Evolutionary conservation across 1,140 invertebrate species (phyloP).

Genomic region (Chrysoperla carnea): DNA sequence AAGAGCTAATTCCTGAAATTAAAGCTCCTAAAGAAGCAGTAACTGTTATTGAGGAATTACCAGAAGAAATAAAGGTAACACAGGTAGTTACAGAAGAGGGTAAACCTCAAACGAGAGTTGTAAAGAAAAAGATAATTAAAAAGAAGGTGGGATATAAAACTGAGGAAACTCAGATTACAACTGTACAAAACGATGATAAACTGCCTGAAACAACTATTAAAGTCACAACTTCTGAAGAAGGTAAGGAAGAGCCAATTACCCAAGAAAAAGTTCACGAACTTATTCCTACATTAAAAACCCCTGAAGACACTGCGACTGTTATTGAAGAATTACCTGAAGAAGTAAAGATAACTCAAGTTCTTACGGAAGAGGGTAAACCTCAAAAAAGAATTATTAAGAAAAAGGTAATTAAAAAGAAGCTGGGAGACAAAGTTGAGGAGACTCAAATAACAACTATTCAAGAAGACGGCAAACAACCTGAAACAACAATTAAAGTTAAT

Average conservation of each 20-base stretch:
- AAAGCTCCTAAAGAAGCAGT: conserved; percentile 5
- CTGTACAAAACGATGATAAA: conserved; percentile 12
- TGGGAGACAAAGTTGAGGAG: conserved; percentile 5
- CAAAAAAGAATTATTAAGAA: conserved; percentile 11
- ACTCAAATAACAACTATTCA: conserved; percentile 4
- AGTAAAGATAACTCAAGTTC: conserved; percentile 8
- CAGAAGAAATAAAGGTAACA: conserved; percentile 1
- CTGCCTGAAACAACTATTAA: conserved; percentile 8
- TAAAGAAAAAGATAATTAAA: conserved; percentile 12
- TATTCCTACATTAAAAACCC: conserved; percentile 13
- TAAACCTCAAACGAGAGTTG: conserved; percentile 15
- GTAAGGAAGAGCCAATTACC: conserved; percentile 6
- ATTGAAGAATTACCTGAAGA: conserved; percentile 11
- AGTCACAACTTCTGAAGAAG: conserved; percentile 9
- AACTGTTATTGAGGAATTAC: conserved; percentile 12
- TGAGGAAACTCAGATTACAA: conserved; percentile 12
- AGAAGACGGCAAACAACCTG: conserved; percentile 7
- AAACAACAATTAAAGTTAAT: conserved; percentile 6
- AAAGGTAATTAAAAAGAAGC: conserved; percentile 6
- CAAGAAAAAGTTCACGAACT: not conserved
- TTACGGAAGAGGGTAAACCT: conserved; percentile 3
- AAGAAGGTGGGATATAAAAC: conserved; percentile 11
- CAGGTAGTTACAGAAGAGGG: conserved; percentile 1
- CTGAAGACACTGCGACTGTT: conserved; percentile 1
- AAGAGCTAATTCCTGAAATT: not conserved